phyloP scores from a whole-genome alignment of 2,113 vertebrate genomes.

The Reinhardtius hippoglossoides region DNA sequence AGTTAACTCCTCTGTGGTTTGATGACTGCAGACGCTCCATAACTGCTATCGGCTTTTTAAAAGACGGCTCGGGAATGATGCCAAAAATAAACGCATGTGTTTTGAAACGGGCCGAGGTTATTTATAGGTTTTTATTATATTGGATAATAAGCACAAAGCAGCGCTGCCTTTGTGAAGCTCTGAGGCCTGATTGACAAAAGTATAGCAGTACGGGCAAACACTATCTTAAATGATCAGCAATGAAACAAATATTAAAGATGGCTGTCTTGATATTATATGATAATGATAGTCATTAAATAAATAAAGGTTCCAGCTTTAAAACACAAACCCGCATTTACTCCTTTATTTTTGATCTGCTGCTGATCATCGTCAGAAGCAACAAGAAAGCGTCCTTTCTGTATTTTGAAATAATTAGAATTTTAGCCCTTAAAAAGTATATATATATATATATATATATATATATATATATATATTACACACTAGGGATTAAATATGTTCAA shows the following conservation, averaged over 20 bases:
- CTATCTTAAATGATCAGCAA: too few species aligned
- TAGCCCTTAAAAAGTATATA: too few species aligned
- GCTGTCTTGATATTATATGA: too few species aligned
- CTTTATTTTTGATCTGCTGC: too few species aligned
- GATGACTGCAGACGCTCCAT: conserved; percentile 38
- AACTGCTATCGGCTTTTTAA: conserved; percentile 44
- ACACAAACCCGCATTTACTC: too few species aligned
- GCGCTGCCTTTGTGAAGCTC: conserved; percentile 2
- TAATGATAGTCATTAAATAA: too few species aligned
- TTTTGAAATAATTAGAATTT: not conserved
- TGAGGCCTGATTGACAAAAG: not conserved
- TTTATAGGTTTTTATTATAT: conserved; percentile 38
- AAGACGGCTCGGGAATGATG: conserved; percentile 32
- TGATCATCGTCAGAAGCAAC: too few species aligned
- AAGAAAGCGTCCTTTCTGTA: not conserved
- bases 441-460: too few species aligned
- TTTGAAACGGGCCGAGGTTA: conserved; percentile 23
- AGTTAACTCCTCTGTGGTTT: conserved; percentile 72
- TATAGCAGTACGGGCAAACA: not conserved
- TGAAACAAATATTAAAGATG: too few species aligned
- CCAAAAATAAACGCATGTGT: conserved; percentile 46
- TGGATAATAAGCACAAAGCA: conserved; percentile 18
- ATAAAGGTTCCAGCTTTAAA: too few species aligned
- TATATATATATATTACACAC: too few species aligned
- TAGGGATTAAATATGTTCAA: too few species aligned